These are phyloP conservation scores for Pempheris klunzingeri DNA, from an alignment of 2,797 vertebrate genomes.

Conservation along the genomic window DNA sequence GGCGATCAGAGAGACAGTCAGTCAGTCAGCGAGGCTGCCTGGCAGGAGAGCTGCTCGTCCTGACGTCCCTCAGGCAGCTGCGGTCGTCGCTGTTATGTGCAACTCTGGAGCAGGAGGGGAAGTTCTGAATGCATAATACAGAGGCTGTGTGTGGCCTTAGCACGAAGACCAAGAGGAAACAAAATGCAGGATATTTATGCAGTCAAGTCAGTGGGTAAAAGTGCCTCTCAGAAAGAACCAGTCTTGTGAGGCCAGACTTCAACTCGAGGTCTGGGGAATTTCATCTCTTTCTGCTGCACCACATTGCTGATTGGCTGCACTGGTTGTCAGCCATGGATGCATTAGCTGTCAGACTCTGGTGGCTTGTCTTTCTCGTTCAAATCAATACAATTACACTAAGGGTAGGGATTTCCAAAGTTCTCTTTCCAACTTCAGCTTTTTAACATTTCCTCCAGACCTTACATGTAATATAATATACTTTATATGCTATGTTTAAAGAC, in stretches of 20 bases:
- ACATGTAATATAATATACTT: background rate
- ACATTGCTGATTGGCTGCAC: constrained; percentile 1
- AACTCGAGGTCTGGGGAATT: constrained; percentile 11
- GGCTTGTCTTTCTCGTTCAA: background rate
- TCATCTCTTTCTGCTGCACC: constrained; percentile 30
- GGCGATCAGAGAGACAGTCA: constrained; percentile 47
- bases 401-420: background rate
- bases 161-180: constrained; percentile 22
- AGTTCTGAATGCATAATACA: constrained; percentile 38
- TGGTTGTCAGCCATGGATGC: background rate
- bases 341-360: constrained; percentile 1
- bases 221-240: background rate
- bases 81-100: constrained; percentile 40
- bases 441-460: background rate
- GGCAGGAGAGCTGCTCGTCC: constrained; percentile 42
- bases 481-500: background rate
- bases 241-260: constrained; percentile 13
- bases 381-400: constrained; percentile 10
- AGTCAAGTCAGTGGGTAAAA: constrained; percentile 38
- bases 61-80: constrained; percentile 42
- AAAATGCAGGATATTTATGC: constrained; percentile 33
- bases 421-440: background rate
- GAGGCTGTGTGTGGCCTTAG: constrained; percentile 16
- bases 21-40: constrained; percentile 30
- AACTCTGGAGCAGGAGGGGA: constrained; percentile 21